Conservation (phyloP, 2,888 invertebrate species). For the Agriopis marginaria region DNA sequence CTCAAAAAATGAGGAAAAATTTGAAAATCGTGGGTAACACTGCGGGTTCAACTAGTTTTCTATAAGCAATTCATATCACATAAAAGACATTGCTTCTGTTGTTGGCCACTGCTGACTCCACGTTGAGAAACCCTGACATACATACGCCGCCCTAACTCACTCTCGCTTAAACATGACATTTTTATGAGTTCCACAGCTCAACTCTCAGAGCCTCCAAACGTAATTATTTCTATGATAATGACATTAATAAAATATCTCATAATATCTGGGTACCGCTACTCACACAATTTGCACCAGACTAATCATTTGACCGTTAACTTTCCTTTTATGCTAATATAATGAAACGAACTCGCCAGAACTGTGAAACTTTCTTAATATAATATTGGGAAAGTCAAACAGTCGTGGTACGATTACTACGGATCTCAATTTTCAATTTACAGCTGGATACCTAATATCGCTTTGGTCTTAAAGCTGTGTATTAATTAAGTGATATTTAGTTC, state of each 20-base stretch:
- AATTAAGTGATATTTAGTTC: neutral
- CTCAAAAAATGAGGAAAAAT: no score
- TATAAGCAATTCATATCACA: no score
- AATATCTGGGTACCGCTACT: neutral
- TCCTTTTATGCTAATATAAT: slow-evolving; percentile 67
- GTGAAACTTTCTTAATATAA: slow-evolving; percentile 70
- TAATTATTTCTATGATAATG: slow-evolving; percentile 40
- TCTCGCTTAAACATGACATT: slow-evolving; percentile 35
- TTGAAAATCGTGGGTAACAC: no score
- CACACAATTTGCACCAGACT: slow-evolving; percentile 17
- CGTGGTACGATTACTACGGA: slow-evolving; percentile 35
- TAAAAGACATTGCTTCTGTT: no score
- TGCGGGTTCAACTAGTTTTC: no score
- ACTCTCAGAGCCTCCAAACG: slow-evolving; percentile 36
- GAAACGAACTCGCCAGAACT: slow-evolving; percentile 53
- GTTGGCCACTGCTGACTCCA: neutral
- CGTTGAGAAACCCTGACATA: slow-evolving; percentile 3
- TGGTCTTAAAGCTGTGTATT: slow-evolving; percentile 46
- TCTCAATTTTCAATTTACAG: slow-evolving; percentile 60
- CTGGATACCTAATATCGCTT: slow-evolving; percentile 40
- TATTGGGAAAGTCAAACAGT: slow-evolving; percentile 67
- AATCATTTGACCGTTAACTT: slow-evolving; percentile 63
- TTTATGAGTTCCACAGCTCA: slow-evolving; percentile 41
- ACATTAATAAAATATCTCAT: slow-evolving; percentile 37
- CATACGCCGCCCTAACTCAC: slow-evolving; percentile 27